These are phyloP conservation scores for Tinea pellionella DNA, from an alignment of 2,888 invertebrate genomes.

Conservation along the genomic window DNA sequence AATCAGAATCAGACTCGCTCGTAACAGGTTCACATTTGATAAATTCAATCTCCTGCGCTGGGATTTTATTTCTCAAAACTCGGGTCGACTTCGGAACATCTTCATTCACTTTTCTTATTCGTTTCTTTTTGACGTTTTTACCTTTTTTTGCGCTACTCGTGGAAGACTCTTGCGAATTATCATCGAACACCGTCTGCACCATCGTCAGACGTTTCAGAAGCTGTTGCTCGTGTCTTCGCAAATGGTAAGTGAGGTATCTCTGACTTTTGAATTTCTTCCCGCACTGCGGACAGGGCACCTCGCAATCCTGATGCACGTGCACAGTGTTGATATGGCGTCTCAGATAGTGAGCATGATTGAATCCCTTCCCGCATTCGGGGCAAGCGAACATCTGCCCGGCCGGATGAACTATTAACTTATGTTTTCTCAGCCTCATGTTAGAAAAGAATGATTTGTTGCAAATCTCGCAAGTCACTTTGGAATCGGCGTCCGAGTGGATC, in stretches of 20 bases:
- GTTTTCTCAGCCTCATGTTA: constrained; percentile 50
- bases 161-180: constrained; percentile 20
- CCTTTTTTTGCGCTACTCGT: constrained; percentile 15
- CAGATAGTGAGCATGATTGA: constrained; percentile 54
- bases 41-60: constrained; percentile 41
- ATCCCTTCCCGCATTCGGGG: constrained; percentile 56
- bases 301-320: constrained; percentile 47
- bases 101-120: neutral
- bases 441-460: constrained; percentile 59
- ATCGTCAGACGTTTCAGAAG: constrained; percentile 54
- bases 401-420: constrained; percentile 58
- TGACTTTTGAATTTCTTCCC: constrained; percentile 58
- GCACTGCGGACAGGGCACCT: constrained; percentile 51
- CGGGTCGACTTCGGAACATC: neutral
- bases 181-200: constrained; percentile 53
- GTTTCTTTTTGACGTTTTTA: neutral
- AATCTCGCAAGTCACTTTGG: constrained; percentile 53
- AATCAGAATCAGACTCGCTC: constrained; percentile 29
- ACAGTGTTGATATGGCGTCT: constrained; percentile 49
- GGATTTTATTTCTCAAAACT: neutral
- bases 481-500: constrained; percentile 47
- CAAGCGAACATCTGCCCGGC: constrained; percentile 42
- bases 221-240: constrained; percentile 58
- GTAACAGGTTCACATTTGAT: constrained; percentile 60
- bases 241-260: constrained; percentile 49